Base-by-base conservation (phyloP, 2,113 vertebrate genomes). In the Carlito syrichta region DNA sequence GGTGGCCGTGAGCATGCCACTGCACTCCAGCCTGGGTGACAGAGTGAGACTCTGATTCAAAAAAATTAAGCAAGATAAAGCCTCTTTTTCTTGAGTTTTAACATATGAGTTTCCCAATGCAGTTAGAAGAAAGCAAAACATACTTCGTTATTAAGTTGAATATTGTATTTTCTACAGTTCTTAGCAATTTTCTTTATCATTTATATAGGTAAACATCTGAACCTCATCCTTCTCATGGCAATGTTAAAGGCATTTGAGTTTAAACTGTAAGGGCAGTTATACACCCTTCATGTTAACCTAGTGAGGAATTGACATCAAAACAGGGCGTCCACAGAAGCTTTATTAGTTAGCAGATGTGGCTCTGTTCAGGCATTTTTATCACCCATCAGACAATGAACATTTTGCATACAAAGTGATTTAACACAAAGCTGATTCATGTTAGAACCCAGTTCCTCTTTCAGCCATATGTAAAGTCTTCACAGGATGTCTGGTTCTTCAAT, bases 301-400 rank as follows among this genome's bases (percentile, higher is more conserved):
- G 32, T n/a, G 38, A 91, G 62, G 74, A 94, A 76, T 2, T 69
- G 68, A 83, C 60, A 95, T 91, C 12, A 71, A 66, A 88, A 92
- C 32, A 52, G 8, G 82, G 85, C 5, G 45, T 20, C 54, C 30
- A 30, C 6, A 30, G 6, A 56, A 16, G 20, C 7, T 93, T 83
- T 86, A 68, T 90, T 93, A 69, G 89, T 96, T 85, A 89, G 69
- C n/a, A 96, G 20, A 62, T 54, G 45, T 23, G 43, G 13, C n/a
- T 90, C 35, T 94, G 32, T 16, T 32, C 25, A 71, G 56, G 30
- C n/a, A 84, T 52, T 96, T 97, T 63, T 76, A 66, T 89, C 62
- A 79, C 19, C 63, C n/a, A 71, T 27, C 38, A 82, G 23, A 84
- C 32, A 85, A 77, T 25, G 48, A 85, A 86, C 45, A 69, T 73